A percentile compares a stretch with the other conserved stretches of the same genome.
These are phyloP conservation scores for Oxystoma pomonae DNA, from an alignment of 2,888 invertebrate genomes.

Conservation along the genomic window DNA sequence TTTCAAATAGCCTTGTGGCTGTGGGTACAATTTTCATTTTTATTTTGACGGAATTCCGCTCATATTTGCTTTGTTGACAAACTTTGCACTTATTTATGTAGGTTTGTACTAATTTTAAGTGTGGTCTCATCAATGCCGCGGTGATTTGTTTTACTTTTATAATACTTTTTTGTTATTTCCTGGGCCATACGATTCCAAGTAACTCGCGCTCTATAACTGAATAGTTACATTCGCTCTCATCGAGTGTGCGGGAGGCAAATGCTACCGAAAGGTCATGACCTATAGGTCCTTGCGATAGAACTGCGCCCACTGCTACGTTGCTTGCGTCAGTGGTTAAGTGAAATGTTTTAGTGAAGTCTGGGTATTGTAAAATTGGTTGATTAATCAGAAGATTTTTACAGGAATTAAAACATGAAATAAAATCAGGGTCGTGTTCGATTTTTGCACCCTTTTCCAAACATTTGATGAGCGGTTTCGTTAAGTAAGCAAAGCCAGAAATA, in stretches of 20 bases:
- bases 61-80: constrained; percentile 17
- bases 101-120: neutral
- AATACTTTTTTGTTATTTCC: constrained; percentile 8
- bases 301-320: constrained; percentile 26
- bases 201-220: constrained; percentile 28
- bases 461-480: constrained; percentile 23
- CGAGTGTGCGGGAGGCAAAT: constrained; percentile 22
- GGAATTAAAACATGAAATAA: constrained; percentile 17
- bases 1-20: constrained; percentile 22
- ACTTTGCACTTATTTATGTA: constrained; percentile 1
- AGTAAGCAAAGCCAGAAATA: constrained; percentile 23
- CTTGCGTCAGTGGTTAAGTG: constrained; percentile 29
- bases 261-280: constrained; percentile 25
- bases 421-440: constrained; percentile 17
- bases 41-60: constrained; percentile 16
- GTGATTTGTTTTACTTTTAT: neutral
- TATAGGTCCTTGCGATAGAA: constrained; percentile 25
- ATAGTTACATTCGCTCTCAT: constrained; percentile 18
- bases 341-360: constrained; percentile 29
- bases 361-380: constrained; percentile 26
- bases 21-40: constrained; percentile 19
- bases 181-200: constrained; percentile 25
- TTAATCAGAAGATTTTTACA: constrained; percentile 24
- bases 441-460: constrained; percentile 23
- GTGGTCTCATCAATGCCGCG: constrained; percentile 1